Base-by-base conservation (phyloP, 2,888 invertebrate species). In the Acanthacorydalis orientalis region DNA sequence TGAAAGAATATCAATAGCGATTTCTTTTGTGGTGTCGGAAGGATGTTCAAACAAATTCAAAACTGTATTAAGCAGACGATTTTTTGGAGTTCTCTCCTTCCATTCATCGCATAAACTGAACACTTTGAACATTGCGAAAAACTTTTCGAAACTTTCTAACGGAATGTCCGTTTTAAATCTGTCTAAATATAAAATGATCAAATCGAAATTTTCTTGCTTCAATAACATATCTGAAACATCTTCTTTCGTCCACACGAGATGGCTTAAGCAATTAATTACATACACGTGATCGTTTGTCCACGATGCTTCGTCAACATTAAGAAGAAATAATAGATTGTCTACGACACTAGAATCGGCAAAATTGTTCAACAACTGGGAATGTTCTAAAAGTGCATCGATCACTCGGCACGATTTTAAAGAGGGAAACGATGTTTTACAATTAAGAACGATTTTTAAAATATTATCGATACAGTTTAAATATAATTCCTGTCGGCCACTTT, bases 391-490 rank as follows among this genome's bases (percentile, higher is more conserved):
- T 12, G n/a, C 31, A n/a, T 46, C 15, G 12, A 46, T 46, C 2
- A 31, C 38, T 37, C 39, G 12, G 31, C 39, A 46, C 10, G 39
- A 38, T 38, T 39, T 38, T 14, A 39, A 23, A 31, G 12, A 46
- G 12, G 9, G 31, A 12, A 34, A 34, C 11, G 1, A n/a, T n/a
- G 16, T 31, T 39, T 39, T 12, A 31, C 4, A 12, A 39, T 32
- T 40, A 7, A 46, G 8, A 1, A 39, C 23, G n/a, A 9, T 31
- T 31, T 34, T 12, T 9, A 46, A 15, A 40, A 46, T 39, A 11
- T 38, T 39, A 38, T 46, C 46, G 9, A 46, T 39, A 31, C 40
- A 46, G 10, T 34, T n/a, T 6, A 46, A 8, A 39, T 46, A 46
- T 15, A 46, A 31, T n/a, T 46, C 39, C 11, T 46, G 39, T 14